A percentile compares a stretch with the other conserved stretches of the same genome.
phyloP scores from a whole-genome alignment of 2,888 invertebrate genomes.

The Diaphora mendica region DNA sequence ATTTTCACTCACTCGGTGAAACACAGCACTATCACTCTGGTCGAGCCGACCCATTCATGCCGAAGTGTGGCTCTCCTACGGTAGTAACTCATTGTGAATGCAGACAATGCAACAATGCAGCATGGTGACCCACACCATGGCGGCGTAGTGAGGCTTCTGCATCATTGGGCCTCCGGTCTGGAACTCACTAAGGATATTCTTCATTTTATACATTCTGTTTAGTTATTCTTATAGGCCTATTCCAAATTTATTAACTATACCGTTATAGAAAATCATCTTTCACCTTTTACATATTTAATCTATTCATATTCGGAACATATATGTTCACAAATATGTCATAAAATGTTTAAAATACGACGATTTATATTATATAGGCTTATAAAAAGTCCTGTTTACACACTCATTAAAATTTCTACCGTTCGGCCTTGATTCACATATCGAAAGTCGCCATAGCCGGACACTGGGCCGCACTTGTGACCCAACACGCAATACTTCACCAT shows the following conservation, averaged over 20 bases:
- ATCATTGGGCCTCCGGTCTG: no score
- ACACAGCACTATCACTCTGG: no score
- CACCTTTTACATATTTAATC: background rate
- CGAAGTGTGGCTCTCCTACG: no score
- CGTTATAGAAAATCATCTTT: background rate
- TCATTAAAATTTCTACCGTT: slow-evolving; percentile 66
- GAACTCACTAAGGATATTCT: no score
- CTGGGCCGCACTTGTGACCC: slow-evolving; percentile 38
- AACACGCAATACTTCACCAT: slow-evolving; percentile 22
- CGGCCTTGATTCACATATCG: slow-evolving; percentile 74
- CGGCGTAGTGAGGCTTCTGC: no score
- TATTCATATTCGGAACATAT: background rate
- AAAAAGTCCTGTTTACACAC: slow-evolving; percentile 22
- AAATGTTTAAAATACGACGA: background rate
- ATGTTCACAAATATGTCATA: background rate
- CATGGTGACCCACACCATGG: no score
- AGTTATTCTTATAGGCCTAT: background rate
- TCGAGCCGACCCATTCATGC: no score
- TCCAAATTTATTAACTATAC: background rate
- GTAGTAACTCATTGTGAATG: no score
- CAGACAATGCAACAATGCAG: no score
- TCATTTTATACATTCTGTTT: background rate
- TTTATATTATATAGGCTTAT: slow-evolving; percentile 30
- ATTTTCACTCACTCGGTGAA: no score
- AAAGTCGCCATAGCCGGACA: slow-evolving; percentile 73